Evolutionary conservation across 1,140 invertebrate species (phyloP).

Genomic region (Drosophila navojoa): DNA sequence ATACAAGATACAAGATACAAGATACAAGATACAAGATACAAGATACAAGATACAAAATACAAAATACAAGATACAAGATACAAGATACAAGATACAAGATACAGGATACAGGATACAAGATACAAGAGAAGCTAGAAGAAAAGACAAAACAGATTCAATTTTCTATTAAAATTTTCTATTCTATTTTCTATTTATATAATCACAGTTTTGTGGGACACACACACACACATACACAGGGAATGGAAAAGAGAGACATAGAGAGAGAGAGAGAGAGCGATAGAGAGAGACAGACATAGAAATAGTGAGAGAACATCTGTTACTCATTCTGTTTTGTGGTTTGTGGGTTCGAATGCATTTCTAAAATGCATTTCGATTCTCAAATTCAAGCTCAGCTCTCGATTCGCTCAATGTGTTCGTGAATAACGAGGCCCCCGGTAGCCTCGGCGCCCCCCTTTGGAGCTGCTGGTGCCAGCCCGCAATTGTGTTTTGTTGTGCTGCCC

Average conservation of each 20-base stretch:
- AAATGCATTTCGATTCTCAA: slow-evolving; percentile 34
- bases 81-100: too few species aligned
- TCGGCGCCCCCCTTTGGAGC: neutral
- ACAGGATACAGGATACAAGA: too few species aligned
- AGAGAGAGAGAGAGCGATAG: neutral
- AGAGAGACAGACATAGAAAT: neutral
- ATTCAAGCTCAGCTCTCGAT: slow-evolving; percentile 19
- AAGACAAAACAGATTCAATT: too few species aligned
- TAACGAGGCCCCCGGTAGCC: neutral
- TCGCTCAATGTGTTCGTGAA: slow-evolving; percentile 26
- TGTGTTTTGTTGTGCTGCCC: slow-evolving; percentile 63
- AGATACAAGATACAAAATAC: too few species aligned
- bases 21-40: too few species aligned
- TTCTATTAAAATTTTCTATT: too few species aligned
- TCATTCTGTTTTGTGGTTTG: slow-evolving; percentile 42
- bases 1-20: too few species aligned
- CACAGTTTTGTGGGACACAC: neutral
- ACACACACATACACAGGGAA: neutral
- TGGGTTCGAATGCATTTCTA: slow-evolving; percentile 29
- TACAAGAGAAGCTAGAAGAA: too few species aligned
- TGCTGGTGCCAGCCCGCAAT: slow-evolving; percentile 36
- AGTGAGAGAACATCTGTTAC: slow-evolving; percentile 15
- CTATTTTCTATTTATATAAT: too few species aligned
- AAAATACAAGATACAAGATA: too few species aligned
- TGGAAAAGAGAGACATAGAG: neutral